Conservation (phyloP, 2,113 vertebrate species). For the Physeter macrocephalus region DNA sequence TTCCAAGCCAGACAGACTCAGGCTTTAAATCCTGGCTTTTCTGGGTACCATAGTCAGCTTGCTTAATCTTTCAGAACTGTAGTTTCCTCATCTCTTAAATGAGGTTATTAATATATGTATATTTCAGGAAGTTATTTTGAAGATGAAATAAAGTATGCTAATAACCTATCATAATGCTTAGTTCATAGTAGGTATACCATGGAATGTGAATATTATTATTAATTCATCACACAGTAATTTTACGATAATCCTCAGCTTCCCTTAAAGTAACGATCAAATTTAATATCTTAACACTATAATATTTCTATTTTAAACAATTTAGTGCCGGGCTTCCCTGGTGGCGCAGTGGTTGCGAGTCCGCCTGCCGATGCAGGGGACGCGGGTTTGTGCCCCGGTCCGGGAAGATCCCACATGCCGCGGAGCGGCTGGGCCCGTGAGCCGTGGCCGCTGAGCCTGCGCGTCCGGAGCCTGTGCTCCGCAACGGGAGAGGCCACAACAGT, state of each 20-base stretch:
- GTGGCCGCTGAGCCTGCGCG: no score
- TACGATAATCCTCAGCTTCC: not conserved
- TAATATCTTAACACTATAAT: conserved; percentile 26
- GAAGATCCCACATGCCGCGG: no score
- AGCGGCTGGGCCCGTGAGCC: no score
- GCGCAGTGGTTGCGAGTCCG: no score
- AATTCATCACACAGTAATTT: conserved; percentile 3
- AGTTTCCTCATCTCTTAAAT: conserved; percentile 26
- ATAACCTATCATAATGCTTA: not conserved
- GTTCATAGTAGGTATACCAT: not conserved
- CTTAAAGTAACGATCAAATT: conserved; percentile 19
- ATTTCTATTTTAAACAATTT: conserved; percentile 44
- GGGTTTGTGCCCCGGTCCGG: no score
- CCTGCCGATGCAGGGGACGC: no score
- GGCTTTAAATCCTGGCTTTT: not conserved
- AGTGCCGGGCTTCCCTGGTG: no score
- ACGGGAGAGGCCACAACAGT: no score
- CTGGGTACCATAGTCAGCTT: not conserved
- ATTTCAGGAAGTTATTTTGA: conserved; percentile 27
- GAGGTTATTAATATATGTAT: conserved; percentile 6
- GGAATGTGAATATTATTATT: conserved; percentile 6
- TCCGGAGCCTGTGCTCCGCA: no score
- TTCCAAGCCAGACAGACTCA: not conserved
- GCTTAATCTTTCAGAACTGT: not conserved
- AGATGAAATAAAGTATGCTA: conserved; percentile 12